Conservation (phyloP, 1,140 invertebrate genomes). For the Sitodiplosis mosellana region DNA sequence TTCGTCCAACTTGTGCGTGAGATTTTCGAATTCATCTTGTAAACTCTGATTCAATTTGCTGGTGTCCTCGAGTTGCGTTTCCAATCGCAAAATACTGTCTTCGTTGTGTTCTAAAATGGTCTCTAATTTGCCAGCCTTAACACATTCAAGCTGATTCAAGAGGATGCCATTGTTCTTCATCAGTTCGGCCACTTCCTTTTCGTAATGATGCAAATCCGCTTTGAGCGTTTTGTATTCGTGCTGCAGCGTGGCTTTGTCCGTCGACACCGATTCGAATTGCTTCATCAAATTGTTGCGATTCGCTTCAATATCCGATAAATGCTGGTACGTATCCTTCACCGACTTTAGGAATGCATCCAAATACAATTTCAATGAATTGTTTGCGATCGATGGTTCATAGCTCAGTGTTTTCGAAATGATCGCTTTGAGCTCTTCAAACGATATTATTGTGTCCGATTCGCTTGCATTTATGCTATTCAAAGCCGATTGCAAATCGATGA, state of each 20-base stretch:
- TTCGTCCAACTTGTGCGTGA: slow-evolving; percentile 19
- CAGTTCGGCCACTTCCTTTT: slow-evolving; percentile 40
- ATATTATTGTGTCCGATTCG: not conserved
- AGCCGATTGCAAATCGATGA: slow-evolving; percentile 2
- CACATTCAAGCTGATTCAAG: slow-evolving; percentile 36
- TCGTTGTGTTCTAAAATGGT: slow-evolving; percentile 46
- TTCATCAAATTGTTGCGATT: slow-evolving; percentile 27
- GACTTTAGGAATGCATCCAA: slow-evolving; percentile 15
- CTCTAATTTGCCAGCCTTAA: slow-evolving; percentile 39
- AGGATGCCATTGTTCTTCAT: slow-evolving; percentile 46
- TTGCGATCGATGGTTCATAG: slow-evolving; percentile 4
- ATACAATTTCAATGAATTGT: slow-evolving; percentile 12
- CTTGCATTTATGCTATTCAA: not conserved
- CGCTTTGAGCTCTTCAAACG: slow-evolving; percentile 1
- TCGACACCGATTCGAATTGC: slow-evolving; percentile 19
- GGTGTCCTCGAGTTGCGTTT: slow-evolving; percentile 36
- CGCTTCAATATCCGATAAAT: slow-evolving; percentile 27
- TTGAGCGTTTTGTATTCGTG: slow-evolving; percentile 35
- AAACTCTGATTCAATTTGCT: slow-evolving; percentile 29
- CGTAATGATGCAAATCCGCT: slow-evolving; percentile 35
- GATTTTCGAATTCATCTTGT: slow-evolving; percentile 27
- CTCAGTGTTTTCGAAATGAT: slow-evolving; percentile 6
- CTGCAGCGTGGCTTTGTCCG: slow-evolving; percentile 14
- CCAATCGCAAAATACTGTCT: slow-evolving; percentile 37
- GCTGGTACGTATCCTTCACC: slow-evolving; percentile 3